Percentiles rank a stretch among this genome's conserved stretches.
These are phyloP conservation scores for Holotrichia oblita DNA, from an alignment of 1,140 invertebrate species.

Conservation along the genomic window DNA sequence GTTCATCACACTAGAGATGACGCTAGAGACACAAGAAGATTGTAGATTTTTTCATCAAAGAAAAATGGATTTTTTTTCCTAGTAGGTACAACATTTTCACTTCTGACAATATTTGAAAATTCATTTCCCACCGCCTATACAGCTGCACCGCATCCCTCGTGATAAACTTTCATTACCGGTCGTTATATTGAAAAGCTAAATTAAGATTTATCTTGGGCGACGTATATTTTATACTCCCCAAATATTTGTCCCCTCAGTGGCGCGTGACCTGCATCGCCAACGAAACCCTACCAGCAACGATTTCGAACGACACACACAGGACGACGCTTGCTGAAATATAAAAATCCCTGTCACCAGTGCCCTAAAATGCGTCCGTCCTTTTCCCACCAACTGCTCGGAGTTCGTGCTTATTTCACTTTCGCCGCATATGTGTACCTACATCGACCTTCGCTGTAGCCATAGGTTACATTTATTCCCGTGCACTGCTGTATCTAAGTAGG, in stretches of 20 bases:
- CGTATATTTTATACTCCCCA: slow-evolving; percentile 31
- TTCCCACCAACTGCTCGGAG: background rate
- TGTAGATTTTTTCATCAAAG: too few species aligned
- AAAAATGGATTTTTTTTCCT: too few species aligned
- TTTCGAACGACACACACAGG: background rate
- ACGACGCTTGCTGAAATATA: slow-evolving; percentile 25
- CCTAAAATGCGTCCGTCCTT: background rate
- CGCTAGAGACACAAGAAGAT: too few species aligned
- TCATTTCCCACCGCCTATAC: background rate
- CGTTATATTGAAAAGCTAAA: slow-evolving; percentile 37
- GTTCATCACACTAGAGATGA: too few species aligned
- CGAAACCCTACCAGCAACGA: background rate
- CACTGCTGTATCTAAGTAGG: too few species aligned
- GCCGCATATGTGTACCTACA: background rate
- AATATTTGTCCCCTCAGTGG: slow-evolving; percentile 27
- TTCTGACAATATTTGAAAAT: too few species aligned
- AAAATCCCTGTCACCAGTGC: background rate
- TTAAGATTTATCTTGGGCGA: slow-evolving; percentile 30
- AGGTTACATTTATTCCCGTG: too few species aligned
- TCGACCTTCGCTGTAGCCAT: too few species aligned
- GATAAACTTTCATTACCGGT: slow-evolving; percentile 33
- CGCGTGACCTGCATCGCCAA: slow-evolving; percentile 7
- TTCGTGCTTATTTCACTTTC: background rate
- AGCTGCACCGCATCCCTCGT: background rate
- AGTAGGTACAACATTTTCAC: too few species aligned